These are phyloP conservation scores for Brachynemurus nebulosus DNA, from an alignment of 2,888 invertebrate genomes.

Conservation along the genomic window DNA sequence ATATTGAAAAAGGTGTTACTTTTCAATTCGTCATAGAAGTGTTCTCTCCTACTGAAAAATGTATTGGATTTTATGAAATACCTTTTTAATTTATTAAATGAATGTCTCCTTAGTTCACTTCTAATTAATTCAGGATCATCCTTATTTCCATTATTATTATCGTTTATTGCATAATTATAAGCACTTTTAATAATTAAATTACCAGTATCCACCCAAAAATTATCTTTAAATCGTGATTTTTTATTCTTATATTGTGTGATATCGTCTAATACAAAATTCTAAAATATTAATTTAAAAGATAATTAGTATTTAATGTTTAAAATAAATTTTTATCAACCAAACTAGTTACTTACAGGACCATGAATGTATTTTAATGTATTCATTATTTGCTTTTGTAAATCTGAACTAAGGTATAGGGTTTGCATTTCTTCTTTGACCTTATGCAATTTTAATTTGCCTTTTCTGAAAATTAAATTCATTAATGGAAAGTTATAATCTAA, in stretches of 20 bases:
- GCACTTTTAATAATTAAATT: conserved; percentile 60
- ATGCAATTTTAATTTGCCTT: conserved; percentile 25
- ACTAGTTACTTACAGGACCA: conserved; percentile 46
- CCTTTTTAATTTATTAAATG: conserved; percentile 57
- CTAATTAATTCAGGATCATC: no score
- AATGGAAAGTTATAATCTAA: no score
- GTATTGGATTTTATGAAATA: conserved; percentile 24
- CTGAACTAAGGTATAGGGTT: conserved; percentile 49
- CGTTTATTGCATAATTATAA: conserved; percentile 49
- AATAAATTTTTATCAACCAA: conserved; percentile 7
- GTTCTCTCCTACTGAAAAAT: no score
- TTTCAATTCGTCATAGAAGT: no score
- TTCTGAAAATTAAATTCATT: not conserved
- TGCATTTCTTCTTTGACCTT: conserved; percentile 62
- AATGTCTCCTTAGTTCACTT: conserved; percentile 55
- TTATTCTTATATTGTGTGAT: conserved; percentile 43
- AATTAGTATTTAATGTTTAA: conserved; percentile 3
- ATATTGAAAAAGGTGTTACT: no score
- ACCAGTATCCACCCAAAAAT: conserved; percentile 66
- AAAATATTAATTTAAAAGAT: conserved; percentile 15
- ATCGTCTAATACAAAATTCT: conserved; percentile 36
- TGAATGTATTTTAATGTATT: conserved; percentile 61
- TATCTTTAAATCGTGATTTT: conserved; percentile 49
- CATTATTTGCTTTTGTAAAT: conserved; percentile 56
- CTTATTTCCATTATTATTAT: no score